Base-by-base conservation (phyloP, 2,113 vertebrate species). In the Ranitomeya imitator region DNA sequence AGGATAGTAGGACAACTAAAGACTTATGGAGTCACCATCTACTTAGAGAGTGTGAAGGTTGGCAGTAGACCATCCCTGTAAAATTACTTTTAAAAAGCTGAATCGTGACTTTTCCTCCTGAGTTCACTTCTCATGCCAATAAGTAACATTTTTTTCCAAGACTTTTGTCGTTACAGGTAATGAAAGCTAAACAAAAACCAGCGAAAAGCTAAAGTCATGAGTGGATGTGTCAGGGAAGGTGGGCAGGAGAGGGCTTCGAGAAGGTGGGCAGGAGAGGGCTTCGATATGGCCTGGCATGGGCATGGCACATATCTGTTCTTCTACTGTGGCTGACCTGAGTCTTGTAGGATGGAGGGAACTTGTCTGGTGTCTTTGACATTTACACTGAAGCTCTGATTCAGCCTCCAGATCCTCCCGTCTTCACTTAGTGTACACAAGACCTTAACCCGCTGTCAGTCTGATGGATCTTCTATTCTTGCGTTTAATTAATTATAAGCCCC, bases 61-160 rank as follows among this genome's bases (percentile, higher is more conserved):
- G 16, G 71, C 31, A 16, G 45, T 7, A 31, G 31, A 73, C 69
- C 13, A 37, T 73, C 26, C 69, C 69, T 31, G 13, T 73, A 73
- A 73, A 74, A 74, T 83, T 83, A 18, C 61, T 83, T 67, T 51
- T 52, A 82, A 31, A 21, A 37, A 37, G 79, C 59, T 63, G 79
- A 82, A 18, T 82, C 79, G 37, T 63, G 31, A 63, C 31, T 19
- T n/a, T 31, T 59, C 54, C 54, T 54, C 11, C 21, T 0, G 4
- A 10, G 51, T 12, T 23, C 18, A 15, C 7, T 65, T 31, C 26
- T 82, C 26, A 7, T 67, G 60, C 80, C 80, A 65, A 26, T 61
- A 61, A 83, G 37, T 54, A 45, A 45, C 61, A 52, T 69, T 12
- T n/a, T 37, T 16, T 45, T 54, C 45, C 81, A 69, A 52, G 63